Evolutionary conservation across 2,888 invertebrate species (phyloP).

Genomic region (Ferrisia virgata): DNA sequence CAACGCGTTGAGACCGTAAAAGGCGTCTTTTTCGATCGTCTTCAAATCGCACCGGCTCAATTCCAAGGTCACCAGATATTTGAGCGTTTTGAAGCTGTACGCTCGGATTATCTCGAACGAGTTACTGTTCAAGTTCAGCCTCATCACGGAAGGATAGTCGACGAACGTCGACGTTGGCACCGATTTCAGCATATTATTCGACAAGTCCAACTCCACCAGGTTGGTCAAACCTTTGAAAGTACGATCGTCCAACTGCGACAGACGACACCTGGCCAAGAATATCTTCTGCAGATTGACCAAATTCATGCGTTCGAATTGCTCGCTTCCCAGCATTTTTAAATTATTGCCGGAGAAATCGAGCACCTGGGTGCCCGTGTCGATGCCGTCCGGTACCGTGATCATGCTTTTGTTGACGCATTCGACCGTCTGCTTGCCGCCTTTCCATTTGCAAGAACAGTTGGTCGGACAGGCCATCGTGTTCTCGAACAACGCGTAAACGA

Average conservation of each 20-base stretch:
- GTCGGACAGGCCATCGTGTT: slow-evolving; percentile 63
- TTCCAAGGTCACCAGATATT: slow-evolving; percentile 75
- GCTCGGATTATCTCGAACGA: slow-evolving; percentile 71
- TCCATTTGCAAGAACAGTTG: slow-evolving; percentile 86
- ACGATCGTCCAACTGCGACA: slow-evolving; percentile 72
- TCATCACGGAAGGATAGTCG: slow-evolving; percentile 77
- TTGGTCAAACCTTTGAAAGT: slow-evolving; percentile 82
- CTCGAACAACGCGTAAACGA: slow-evolving; percentile 33
- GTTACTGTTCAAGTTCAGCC: slow-evolving; percentile 75
- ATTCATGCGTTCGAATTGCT: slow-evolving; percentile 74
- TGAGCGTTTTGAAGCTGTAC: slow-evolving; percentile 70
- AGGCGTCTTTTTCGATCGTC: slow-evolving; percentile 73
- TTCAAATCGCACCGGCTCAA: slow-evolving; percentile 77
- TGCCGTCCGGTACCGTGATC: slow-evolving; percentile 71
- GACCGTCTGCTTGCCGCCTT: slow-evolving; percentile 85
- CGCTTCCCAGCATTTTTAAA: slow-evolving; percentile 67
- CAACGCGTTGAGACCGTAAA: slow-evolving; percentile 73
- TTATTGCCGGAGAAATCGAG: slow-evolving; percentile 81
- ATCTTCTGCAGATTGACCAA: slow-evolving; percentile 84
- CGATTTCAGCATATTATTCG: slow-evolving; percentile 72
- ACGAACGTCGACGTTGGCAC: slow-evolving; percentile 77
- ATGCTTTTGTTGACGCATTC: slow-evolving; percentile 79
- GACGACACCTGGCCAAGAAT: slow-evolving; percentile 72
- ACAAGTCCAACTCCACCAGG: slow-evolving; percentile 82
- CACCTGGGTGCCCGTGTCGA: slow-evolving; percentile 82